Base-by-base conservation (phyloP, 2,888 invertebrate genomes). In the Saturnia japonica region DNA sequence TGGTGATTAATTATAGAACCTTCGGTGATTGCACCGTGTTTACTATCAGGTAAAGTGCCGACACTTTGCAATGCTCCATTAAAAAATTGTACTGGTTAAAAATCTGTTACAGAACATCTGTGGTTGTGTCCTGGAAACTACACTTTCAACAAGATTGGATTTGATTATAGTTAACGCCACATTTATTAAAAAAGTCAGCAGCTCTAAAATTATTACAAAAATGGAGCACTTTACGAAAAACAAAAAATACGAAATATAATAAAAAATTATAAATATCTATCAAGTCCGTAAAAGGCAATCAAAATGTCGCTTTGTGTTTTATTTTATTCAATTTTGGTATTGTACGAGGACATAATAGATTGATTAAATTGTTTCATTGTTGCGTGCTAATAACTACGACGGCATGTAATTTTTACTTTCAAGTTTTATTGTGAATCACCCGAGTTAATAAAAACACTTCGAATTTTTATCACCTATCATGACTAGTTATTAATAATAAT, bases 331-430 rank as follows among this genome's bases (percentile, higher is more conserved):
- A 64, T 40, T 40, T 64, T 64, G 9, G 7, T 64, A 64, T n/a
- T 11, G 12, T n/a, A 40, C 64, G 64, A 64, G 64, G 64, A 40
- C 40, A 40, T 40, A 64, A 64, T 64, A 19, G 64, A 64, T 64
- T n/a, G 40, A 19, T 64, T 64, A 64, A 40, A 64, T 64, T 9
- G 40, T 34, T 40, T 28, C 40, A 8, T n/a, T n/a, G 64, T 64
- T 2, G 34, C 64, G 19, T 40, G 64, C 12, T 12, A 64, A 64
- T 9, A 70, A 75, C 75, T 73, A 75, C 73, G 75, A 74, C 72
- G 72, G 28, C 73, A 69, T 34, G 11, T 22, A 67, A 45, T 71
- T 73, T 60, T 72, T 70, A 72, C 70, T 74, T 73, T 74, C 54
- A 54, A 51, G 71, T 72, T 66, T 69, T 69, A 69, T 34, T 62